Base-by-base conservation (phyloP, 2,888 invertebrate genomes). In the Gandaritis pyraliata region DNA sequence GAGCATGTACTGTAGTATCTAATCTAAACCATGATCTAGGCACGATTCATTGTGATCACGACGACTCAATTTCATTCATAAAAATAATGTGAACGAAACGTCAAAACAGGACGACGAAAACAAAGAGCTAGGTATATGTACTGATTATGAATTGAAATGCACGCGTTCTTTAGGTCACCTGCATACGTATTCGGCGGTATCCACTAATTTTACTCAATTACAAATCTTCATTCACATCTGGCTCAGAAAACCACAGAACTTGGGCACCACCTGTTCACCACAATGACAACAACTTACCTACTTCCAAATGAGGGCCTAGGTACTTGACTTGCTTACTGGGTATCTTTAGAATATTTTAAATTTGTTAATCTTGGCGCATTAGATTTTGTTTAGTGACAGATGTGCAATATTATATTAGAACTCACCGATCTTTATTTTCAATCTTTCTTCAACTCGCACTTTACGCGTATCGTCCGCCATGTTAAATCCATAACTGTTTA, bases 401-500 rank as follows among this genome's bases (percentile, higher is more conserved):
- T 65, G 69, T 68, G 59, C 46, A 61, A 67, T 33, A 33, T 8
- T 23, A 72, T 80, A 81, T 77, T 74, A 79, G 80, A 88, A 95
- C 96, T 93, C 94, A 97, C 97, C 97, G 90, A 97, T 97, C 95
- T 97, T 97, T 88, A 97, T 97, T 95, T 96, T 97, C 93, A 97
- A 94, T 93, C 97, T 96, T 94, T 97, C 97, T 93, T 97, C 97
- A 90, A 96, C 95, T 94, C 97, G 95, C 92, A 97, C 97, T 95
- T 96, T 95, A 94, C 95, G 95, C 94, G 95, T 95, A 94, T 95
- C 96, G 94, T 96, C 96, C 94, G 96, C 96, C 97, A 97, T 97
- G 95, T 96, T 97, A 95, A 94, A 95, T 95, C 95, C 96, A 96
- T 96, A 94, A 95, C 95, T 93, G 90, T 91, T 91, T 91, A 92